phyloP scores from a whole-genome alignment of 2,113 vertebrate genomes.

The Aegithalos caudatus region DNA sequence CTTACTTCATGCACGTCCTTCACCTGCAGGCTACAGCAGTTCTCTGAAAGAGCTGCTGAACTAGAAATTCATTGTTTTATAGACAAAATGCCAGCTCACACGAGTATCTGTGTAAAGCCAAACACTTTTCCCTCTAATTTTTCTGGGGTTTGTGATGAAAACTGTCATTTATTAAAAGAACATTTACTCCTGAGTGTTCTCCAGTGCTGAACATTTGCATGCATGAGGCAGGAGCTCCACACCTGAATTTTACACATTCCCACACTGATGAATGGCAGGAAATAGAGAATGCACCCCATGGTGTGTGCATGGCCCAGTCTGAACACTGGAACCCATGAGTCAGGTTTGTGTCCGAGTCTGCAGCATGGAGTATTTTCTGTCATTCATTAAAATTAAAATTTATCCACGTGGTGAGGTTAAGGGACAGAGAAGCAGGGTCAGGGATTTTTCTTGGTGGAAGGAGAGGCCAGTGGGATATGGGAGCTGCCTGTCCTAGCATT shows the following conservation, averaged over 20 bases:
- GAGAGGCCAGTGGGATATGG: background rate
- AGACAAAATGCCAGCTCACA: background rate
- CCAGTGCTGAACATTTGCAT: background rate
- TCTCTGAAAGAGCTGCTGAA: background rate
- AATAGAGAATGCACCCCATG: background rate
- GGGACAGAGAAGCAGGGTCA: background rate
- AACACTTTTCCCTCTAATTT: background rate
- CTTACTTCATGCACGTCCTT: background rate
- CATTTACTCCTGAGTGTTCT: background rate
- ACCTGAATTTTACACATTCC: background rate
- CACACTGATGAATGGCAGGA: background rate
- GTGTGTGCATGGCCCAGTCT: background rate
- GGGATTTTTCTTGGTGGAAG: background rate
- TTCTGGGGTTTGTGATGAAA: background rate
- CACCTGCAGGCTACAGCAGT: background rate
- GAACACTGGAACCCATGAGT: background rate
- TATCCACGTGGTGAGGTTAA: background rate
- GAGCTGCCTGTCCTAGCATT: background rate
- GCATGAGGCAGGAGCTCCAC: background rate
- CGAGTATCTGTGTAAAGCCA: background rate
- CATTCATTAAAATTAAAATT: background rate
- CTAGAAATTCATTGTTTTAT: background rate
- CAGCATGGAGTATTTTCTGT: background rate
- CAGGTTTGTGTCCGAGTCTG: background rate
- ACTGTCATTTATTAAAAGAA: background rate